Base-by-base conservation (phyloP, 2,113 vertebrate genomes). In the Drymodes brunneopygia region DNA sequence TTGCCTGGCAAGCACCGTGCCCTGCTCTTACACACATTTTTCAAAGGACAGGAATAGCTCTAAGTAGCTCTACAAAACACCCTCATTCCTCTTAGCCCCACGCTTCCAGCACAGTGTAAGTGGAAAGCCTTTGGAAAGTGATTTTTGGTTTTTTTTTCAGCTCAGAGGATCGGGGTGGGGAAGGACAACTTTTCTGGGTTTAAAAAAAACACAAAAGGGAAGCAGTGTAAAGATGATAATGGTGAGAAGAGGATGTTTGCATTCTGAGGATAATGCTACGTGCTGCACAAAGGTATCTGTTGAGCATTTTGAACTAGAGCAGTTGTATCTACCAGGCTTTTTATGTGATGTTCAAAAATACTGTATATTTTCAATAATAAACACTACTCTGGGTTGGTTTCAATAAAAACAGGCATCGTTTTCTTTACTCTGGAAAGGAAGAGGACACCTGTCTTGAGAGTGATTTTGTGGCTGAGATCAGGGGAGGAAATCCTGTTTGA, bases 291-390 rank as follows among this genome's bases (percentile, higher is more conserved):
- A 81, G 47, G 18, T 85, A 86, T 64, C 92, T 81, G 6, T 60
- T 84, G 73, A 94, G 93, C 88, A 86, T 96, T 93, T 94, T 92
- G 83, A 93, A 92, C 65, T 87, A 91, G 28, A 90, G 81, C 92
- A 75, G 74, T 67, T 80, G 75, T 90, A 87, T 91, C 80, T 95
- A 89, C 69, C 44, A 81, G 86, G 95, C 96, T 97, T 97, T 97
- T 97, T 97, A 97, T 95, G 97, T 96, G 86, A 96, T 92, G 81
- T 94, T 96, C 90, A 95, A 86, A 97, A 96, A 96, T 77, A 92
- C 33, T 97, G 97, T 97, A 92, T 97, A 97, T 97, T 97, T 97
- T 97, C 97, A 96, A 71, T 95, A 97, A 97, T 97, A 97, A 97
- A 97, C 84, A 97, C 90, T 95, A 91, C 91, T 96, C 92, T 94